Evolutionary conservation across 2,113 vertebrate species (phyloP).

Genomic region (Turdus rufiventris): DNA sequence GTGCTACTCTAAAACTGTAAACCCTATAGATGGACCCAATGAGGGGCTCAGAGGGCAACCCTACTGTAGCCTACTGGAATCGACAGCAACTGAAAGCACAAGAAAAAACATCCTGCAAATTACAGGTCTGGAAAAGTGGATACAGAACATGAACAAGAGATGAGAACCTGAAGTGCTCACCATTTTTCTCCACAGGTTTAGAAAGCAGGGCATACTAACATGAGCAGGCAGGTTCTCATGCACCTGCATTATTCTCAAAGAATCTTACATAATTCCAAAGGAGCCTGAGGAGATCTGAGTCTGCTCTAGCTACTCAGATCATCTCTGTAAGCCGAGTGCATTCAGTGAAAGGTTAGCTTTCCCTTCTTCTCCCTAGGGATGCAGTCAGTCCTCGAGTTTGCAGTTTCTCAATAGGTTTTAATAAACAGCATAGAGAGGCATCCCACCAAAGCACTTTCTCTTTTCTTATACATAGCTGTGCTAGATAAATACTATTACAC

Average conservation of each 20-base stretch:
- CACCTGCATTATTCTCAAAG: background rate
- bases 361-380: background rate
- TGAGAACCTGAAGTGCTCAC: background rate
- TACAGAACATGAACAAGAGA: background rate
- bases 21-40: background rate
- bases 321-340: background rate
- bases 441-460: background rate
- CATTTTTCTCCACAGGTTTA: background rate
- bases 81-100: background rate
- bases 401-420: background rate
- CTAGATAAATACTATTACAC: background rate
- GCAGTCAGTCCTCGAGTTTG: background rate
- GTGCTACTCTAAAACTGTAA: background rate
- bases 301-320: background rate
- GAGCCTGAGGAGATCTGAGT: background rate
- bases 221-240: background rate
- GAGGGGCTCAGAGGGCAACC: background rate
- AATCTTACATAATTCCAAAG: background rate
- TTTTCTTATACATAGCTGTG: background rate
- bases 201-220: background rate
- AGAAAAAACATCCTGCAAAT: background rate
- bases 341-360: background rate
- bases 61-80: background rate
- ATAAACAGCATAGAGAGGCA: background rate
- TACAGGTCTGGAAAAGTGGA: background rate